Evolutionary conservation across 2,888 invertebrate species (phyloP), one percentile per base, ranked within the genome.

Genomic region (Noctuana brunneofusca): DNA sequence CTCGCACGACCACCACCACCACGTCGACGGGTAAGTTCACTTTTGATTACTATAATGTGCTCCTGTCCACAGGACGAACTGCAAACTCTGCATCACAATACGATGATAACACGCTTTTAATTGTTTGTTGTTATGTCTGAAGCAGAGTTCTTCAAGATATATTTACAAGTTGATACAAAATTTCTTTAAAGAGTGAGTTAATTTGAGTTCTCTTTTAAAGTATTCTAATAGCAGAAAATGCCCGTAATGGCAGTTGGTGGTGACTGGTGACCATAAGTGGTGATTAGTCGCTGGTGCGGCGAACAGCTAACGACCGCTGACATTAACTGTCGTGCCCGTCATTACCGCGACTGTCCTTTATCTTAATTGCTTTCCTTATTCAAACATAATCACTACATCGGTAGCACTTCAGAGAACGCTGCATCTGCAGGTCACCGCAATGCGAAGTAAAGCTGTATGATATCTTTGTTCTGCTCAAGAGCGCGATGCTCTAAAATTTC

Each of bases 1-100:
- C 78, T 83, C 84, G 79, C 65, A 79, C 32, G 81, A 84, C 69
- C 80, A 86, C 22, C 84, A 84, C 71, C 85, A 85, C 58, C 84
- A 86, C 69, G 68, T 76, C 70, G 88, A 86, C 72, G 71, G 77
- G 88, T 88, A 71, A 88, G 87, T 86, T 41, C 16, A 16, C 38
- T 14, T 16, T 41, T 12, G 9, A 9, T 2, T 32, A 11, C 9
- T 2, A 11, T 12, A 8, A 32, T 32, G 9, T 11, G 2, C 9
- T 9, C 12, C 12, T 32, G 4, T 4, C 9, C 2, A 2, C 11
- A 8, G 9, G 9, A 9, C 32, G 9, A 9, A 9, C 8, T 32
- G 5, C 4, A 8, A 4, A 3, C 3, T 1, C 3, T 4, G 24
- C 3, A 30, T 30, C 11, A 30, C 30, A 30, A 30, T 30, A n/a